phyloP scores from a whole-genome alignment of 2,888 invertebrate species.

The Brachycybe producta region DNA sequence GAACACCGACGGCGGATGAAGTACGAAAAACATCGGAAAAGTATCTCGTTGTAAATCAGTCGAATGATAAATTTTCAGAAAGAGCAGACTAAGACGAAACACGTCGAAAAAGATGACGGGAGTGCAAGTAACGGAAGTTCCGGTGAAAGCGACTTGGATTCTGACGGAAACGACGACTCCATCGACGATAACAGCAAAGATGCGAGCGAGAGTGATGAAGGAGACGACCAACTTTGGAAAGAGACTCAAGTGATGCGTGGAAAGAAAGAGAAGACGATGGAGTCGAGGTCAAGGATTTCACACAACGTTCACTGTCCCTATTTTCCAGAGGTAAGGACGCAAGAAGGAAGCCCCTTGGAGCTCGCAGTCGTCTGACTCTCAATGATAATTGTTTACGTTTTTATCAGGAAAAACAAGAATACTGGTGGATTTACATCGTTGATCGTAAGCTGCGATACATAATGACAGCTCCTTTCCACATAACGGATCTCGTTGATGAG shows the following conservation, averaged over 20 bases:
- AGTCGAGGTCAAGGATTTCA: conserved; percentile 84
- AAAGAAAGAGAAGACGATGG: conserved; percentile 67
- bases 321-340: conserved; percentile 63
- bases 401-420: conserved; percentile 76
- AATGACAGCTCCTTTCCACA: conserved; percentile 81
- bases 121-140: conserved; percentile 11
- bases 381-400: conserved; percentile 1
- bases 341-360: too few species aligned
- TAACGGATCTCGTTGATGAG: conserved; percentile 76
- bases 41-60: too few species aligned
- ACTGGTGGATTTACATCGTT: conserved; percentile 98
- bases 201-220: conserved; percentile 18
- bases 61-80: too few species aligned
- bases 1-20: too few species aligned
- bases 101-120: conserved; percentile 34
- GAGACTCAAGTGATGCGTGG: conserved; percentile 76
- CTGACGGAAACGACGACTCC: conserved; percentile 6
- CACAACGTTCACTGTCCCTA: conserved; percentile 95
- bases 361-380: conserved; percentile 1
- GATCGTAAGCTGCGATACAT: conserved; percentile 85
- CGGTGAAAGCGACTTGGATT: conserved; percentile 7
- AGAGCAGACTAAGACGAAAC: conserved; percentile 50
- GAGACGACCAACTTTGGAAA: conserved; percentile 85
- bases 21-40: conserved; percentile 9
- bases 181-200: conserved; percentile 39